These are phyloP conservation scores for Empis stercorea DNA, from an alignment of 2,888 invertebrate species.

Conservation along the genomic window DNA sequence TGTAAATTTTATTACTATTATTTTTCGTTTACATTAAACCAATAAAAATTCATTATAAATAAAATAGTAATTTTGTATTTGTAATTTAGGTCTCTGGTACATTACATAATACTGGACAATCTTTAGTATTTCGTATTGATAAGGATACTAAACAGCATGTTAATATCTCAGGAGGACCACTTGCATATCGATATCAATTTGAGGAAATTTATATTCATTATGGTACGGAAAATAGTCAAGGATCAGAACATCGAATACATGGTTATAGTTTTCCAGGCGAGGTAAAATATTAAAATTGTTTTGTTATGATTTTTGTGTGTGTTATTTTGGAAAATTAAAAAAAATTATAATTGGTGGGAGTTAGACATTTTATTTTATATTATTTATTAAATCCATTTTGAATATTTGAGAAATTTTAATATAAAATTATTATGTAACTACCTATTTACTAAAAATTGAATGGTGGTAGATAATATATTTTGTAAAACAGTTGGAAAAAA, in stretches of 20 bases:
- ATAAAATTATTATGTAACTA: too few relatives aligned
- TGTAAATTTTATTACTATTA: neutral
- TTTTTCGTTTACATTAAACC: too few relatives aligned
- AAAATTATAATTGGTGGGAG: too few relatives aligned
- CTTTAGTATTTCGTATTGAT: slow-evolving; percentile 80
- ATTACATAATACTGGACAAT: slow-evolving; percentile 88
- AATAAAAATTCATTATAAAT: too few relatives aligned
- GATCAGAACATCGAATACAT: slow-evolving; percentile 93
- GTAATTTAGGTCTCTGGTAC: slow-evolving; percentile 65
- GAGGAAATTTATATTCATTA: slow-evolving; percentile 94
- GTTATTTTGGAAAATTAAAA: too few relatives aligned
- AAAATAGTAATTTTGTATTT: neutral
- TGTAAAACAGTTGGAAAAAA: too few relatives aligned
- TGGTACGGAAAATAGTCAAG: slow-evolving; percentile 75
- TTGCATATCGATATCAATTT: slow-evolving; percentile 90
- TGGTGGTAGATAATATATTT: too few relatives aligned
- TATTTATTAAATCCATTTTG: too few relatives aligned
- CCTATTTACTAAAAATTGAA: too few relatives aligned
- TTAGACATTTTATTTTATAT: too few relatives aligned
- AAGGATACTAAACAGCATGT: slow-evolving; percentile 82
- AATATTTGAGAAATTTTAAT: too few relatives aligned
- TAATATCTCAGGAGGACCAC: slow-evolving; percentile 91
- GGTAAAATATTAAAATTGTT: slow-evolving; percentile 44
- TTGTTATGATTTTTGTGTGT: too few relatives aligned
- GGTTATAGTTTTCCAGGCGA: slow-evolving; percentile 95